Evolutionary conservation across 2,113 vertebrate genomes (phyloP), one percentile per base, ranked within the genome.

Genomic region (Chionomys nivalis): DNA sequence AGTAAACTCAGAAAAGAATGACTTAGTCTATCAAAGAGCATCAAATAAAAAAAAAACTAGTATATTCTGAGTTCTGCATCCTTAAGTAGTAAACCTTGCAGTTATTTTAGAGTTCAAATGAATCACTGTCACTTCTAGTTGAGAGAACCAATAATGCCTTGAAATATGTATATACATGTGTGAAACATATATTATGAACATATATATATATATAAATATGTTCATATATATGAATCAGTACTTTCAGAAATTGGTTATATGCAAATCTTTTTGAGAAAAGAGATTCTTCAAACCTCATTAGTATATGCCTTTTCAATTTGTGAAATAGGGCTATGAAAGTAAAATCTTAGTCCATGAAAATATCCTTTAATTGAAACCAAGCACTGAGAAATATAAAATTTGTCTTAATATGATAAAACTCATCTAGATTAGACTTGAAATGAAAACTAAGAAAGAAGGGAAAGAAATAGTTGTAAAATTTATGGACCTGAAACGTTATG

Each of bases 381-480:
- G 63, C 58, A 91, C n/a, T 91, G 31, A 0, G 90, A 91, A 91
- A 31, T 93, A 44, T 39, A 91, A 94, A 78, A 76, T 61, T 70
- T 87, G 23, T 94, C 2, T 72, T 78, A 95, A 70, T 78, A 49
- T 33, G 31, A 11, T 76, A 42, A 86, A 93, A 52, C 23, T 78
- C 28, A 17, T 85, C 73, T 63, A 49, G 24, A 52, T 79, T 93
- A 19, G 7, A 39, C 13, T 75, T 68, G 24, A 21, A 91, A 11
- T 83, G 6, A 77, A 73, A 87, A 9, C 63, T 88, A 81, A 79
- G 75, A 63, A 82, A 49, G 2, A 42, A 87, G 58, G 17, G 21
- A 79, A 39, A 14, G 7, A 42, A 70, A 81, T n/a, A 89, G 8
- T 33, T 73, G 28, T 3, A 63, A 94, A 87, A 5, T 33, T 17